Evolutionary conservation across 2,888 invertebrate genomes (phyloP), one percentile per base, ranked within the genome.

Genomic region (Yponomeuta plumbellus): DNA sequence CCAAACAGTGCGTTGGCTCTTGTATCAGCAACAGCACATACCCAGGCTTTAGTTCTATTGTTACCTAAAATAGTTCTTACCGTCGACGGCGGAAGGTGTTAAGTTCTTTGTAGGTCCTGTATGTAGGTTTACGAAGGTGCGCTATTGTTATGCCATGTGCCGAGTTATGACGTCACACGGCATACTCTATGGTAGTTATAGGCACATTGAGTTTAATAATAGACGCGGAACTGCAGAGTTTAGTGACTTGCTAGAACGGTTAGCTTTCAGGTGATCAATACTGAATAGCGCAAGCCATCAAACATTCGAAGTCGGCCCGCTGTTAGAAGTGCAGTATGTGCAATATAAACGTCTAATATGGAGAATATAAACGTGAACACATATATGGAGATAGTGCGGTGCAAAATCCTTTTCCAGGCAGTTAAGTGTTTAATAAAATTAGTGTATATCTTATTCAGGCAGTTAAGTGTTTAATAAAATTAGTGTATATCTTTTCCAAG

Each of bases 121-220:
- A 52, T 13, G 44, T 52, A 52, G 44, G 44, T 52, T 52, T 52
- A 52, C 44, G 44, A 52, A 52, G 44, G 44, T 52, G 44, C 44
- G 44, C 59, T 59, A 59, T 59, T 59, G 59, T 59, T 59, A 59
- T 59, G 59, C 59, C 59, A 59, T 59, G 59, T 59, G 59, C 23
- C 23, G 22, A 59, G 22, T 23, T 59, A 59, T 59, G 59, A 59
- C 59, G 59, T 59, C 59, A 59, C 13, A 52, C 44, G 44, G 4
- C 44, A 52, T 52, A 17, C 17, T 52, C 1, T 17, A 52, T 17
- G 17, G 44, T 52, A 52, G 44, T 52, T 13, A 1, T 52, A 17
- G 44, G 44, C 13, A 17, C 44, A 52, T 52, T 17, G 44, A 5
- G 13, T 52, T 52, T 52, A 52, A 52, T 52, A 52, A 52, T 52